A percentile compares a stretch with the other conserved stretches of the same genome.
Conservation (phyloP, 64 coral and sea anemone species). For the Pachyseris speciosa region DNA sequence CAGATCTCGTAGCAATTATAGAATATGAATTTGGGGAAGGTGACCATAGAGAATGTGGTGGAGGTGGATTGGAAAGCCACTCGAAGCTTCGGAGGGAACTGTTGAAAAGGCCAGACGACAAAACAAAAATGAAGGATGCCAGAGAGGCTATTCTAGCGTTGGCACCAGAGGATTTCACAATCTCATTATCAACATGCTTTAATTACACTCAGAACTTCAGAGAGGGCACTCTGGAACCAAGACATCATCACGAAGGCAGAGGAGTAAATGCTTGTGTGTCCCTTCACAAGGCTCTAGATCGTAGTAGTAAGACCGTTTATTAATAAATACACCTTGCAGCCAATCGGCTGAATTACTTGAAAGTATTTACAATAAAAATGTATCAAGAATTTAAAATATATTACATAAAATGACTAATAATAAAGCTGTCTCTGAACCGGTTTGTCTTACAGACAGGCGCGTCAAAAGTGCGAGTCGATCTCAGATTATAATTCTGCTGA, state of each 20-base stretch:
- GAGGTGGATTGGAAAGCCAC: conserved; percentile 59
- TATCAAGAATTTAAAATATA: no score
- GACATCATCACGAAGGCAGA: conserved; percentile 33
- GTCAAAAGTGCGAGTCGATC: no score
- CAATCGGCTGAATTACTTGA: no score
- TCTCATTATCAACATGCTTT: conserved; percentile 42
- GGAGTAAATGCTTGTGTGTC: conserved; percentile 60
- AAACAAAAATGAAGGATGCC: conserved; percentile 53
- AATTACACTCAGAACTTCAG: conserved; percentile 62
- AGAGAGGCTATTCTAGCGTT: conserved; percentile 20
- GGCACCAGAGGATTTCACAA: conserved; percentile 31
- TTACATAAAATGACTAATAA: no score
- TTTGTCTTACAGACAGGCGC: no score
- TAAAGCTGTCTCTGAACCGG: no score
- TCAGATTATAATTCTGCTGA: no score
- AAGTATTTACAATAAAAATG: no score
- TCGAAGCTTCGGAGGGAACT: not conserved
- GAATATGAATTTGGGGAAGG: conserved; percentile 50
- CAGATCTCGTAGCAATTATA: conserved; percentile 23
- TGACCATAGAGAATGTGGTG: conserved; percentile 21
- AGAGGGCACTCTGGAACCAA: conserved; percentile 12
- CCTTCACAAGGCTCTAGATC: conserved; percentile 41
- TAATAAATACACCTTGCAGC: no score
- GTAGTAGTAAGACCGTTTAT: no score
- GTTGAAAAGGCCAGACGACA: conserved; percentile 23